Base-by-base conservation (phyloP, 2,797 vertebrate genomes). In the Channallabes apus region DNA sequence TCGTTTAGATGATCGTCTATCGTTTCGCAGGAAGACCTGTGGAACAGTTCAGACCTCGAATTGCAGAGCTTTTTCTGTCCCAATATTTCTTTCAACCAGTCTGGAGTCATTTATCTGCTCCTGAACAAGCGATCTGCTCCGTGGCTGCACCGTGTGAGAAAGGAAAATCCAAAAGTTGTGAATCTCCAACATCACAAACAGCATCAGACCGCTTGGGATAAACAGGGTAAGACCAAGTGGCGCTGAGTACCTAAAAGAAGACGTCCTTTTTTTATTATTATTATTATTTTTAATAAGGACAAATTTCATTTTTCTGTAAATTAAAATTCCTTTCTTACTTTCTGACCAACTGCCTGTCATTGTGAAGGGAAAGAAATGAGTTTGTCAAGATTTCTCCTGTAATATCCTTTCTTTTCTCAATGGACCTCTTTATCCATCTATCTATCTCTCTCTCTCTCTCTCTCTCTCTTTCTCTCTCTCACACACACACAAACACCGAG, bases 401-500 rank as follows among this genome's bases (percentile, higher is more conserved):
- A 78, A 79, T 69, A 84, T 59, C 76, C 17, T 78, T 56, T 27
- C 75, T 27, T 83, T 51, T 56, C 73, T 76, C 62, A 77, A 41
- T 78, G 72, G 35, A 68, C 51, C 17, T 1, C 54, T 27, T 18
- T 35, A 51, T 58, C 38, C 20, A 12, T 59, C 61, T 22, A 20
- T 54, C 20, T 27, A 29, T 29, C 51, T 22, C 18, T 59, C 61
- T 29, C 29, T 27, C 59, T 22, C 54, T 54, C 27, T 38, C 46
- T 22, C 32, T 54, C 75, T 69, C 69, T 56, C 68, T 82, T 51
- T 83, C 86, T 62, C 24, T 56, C 38, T 17, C 20, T 18, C 38
- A 67, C 17, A 67, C 27, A 68, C n/a, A 51, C 76, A 56, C 38
- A 82, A 27, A 71, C 84, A 86, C 73, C 90, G 90, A 90, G 41